A percentile compares a stretch with the other conserved stretches of the same genome.
Evolutionary conservation across 1,140 invertebrate species (phyloP).

Genomic region (Drosophila truncata): DNA sequence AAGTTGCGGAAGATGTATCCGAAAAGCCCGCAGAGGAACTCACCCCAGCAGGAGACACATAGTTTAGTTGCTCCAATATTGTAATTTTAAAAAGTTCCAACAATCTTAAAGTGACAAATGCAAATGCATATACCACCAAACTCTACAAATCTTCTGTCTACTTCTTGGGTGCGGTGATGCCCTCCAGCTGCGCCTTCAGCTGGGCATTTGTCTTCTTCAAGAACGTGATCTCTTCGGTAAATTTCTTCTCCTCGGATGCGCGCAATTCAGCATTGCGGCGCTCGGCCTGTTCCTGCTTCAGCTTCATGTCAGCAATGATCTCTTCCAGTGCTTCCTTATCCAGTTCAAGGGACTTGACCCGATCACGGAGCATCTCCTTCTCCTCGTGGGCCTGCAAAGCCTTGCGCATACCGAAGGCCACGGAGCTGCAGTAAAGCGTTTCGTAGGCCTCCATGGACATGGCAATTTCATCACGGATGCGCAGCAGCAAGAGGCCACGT

Average conservation of each 20-base stretch:
- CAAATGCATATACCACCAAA: constrained; percentile 40
- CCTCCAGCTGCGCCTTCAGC: constrained; percentile 96
- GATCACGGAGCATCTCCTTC: constrained; percentile 87
- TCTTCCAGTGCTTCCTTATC: constrained; percentile 92
- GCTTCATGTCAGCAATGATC: constrained; percentile 92
- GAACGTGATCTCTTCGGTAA: constrained; percentile 95
- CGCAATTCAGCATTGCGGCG: constrained; percentile 93
- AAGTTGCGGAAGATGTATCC: neutral
- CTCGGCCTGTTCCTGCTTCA: constrained; percentile 94
- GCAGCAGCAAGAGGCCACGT: constrained; percentile 95
- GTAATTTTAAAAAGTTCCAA: constrained; percentile 57
- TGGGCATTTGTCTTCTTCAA: constrained; percentile 97
- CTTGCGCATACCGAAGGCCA: constrained; percentile 99
- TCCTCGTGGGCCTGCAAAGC: constrained; percentile 93
- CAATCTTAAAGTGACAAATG: constrained; percentile 47
- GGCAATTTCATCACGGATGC: constrained; percentile 97
- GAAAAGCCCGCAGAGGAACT: constrained; percentile 14
- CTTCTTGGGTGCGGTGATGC: constrained; percentile 96
- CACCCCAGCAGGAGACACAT: constrained; percentile 13
- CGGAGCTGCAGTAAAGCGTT: constrained; percentile 98
- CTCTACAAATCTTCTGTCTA: constrained; percentile 84
- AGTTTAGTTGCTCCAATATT: constrained; percentile 46
- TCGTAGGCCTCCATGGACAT: constrained; percentile 98
- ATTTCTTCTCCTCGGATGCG: constrained; percentile 95
- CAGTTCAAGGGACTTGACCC: constrained; percentile 87